These are phyloP conservation scores for Acronicta aceris DNA, from an alignment of 2,888 invertebrate species.

Conservation along the genomic window DNA sequence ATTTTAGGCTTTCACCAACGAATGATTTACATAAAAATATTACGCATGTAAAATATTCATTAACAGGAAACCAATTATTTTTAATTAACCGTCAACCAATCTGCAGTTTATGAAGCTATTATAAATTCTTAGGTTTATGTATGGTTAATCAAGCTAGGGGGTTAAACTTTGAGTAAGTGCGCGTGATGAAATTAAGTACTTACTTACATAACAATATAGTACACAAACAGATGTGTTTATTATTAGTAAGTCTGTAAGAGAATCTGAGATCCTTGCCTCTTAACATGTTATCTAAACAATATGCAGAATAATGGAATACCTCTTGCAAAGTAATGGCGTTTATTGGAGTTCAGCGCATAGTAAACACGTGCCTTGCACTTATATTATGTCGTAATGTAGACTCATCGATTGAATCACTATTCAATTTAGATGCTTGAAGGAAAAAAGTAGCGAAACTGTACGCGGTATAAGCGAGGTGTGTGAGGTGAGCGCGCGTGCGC, in stretches of 20 bases:
- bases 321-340: conserved; percentile 28
- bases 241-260: too few relatives aligned
- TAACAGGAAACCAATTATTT: too few relatives aligned
- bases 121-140: background rate
- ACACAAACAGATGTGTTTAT: too few relatives aligned
- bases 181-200: too few relatives aligned
- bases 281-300: too few relatives aligned
- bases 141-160: background rate
- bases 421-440: conserved; percentile 64
- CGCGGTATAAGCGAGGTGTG: conserved; percentile 43
- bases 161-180: conserved; percentile 5
- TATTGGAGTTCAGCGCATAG: conserved; percentile 28
- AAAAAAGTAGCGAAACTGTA: conserved; percentile 67
- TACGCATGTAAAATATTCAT: too few relatives aligned
- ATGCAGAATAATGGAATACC: conserved; percentile 10
- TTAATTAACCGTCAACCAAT: background rate
- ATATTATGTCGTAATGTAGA: conserved; percentile 47
- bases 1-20: too few relatives aligned
- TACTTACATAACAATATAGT: too few relatives aligned
- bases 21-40: too few relatives aligned
- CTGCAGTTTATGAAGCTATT: background rate
- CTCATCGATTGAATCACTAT: conserved; percentile 71
- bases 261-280: too few relatives aligned
- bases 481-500: conserved; percentile 63
- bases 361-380: conserved; percentile 25